These are phyloP conservation scores for Popillia japonica DNA, from an alignment of 1,140 invertebrate species.

Conservation along the genomic window DNA sequence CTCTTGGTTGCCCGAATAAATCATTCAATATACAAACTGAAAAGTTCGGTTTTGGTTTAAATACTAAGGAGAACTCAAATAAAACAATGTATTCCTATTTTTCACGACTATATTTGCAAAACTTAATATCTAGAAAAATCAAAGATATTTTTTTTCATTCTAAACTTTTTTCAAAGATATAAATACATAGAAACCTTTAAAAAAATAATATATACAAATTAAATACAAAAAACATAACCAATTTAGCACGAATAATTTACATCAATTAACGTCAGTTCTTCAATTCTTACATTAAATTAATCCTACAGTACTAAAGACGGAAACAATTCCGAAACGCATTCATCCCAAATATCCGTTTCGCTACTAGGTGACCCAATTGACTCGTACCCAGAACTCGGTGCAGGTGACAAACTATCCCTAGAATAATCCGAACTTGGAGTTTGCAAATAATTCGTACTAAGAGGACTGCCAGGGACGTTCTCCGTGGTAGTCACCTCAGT, in stretches of 20 bases:
- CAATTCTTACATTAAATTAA: not conserved
- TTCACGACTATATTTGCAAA: conserved; percentile 31
- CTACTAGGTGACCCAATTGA: conserved; percentile 56
- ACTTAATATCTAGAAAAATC: conserved; percentile 20
- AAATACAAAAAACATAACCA: not conserved
- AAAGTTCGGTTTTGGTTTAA: too few species aligned
- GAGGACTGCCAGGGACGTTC: not conserved
- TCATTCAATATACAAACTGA: too few species aligned
- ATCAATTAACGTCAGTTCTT: not conserved
- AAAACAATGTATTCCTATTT: not conserved
- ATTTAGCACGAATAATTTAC: not conserved
- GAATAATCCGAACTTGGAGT: conserved; percentile 2
- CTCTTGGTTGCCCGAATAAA: too few species aligned
- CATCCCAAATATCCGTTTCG: conserved; percentile 53
- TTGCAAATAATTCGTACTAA: conserved; percentile 13
- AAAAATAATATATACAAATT: not conserved
- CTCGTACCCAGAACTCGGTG: conserved; percentile 56
- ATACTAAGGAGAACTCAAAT: too few species aligned
- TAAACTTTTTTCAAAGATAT: not conserved
- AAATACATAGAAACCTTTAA: not conserved
- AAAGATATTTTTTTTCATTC: not conserved
- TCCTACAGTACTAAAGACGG: conserved; percentile 53
- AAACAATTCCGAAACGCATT: conserved; percentile 57
- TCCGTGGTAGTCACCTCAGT: conserved; percentile 50
- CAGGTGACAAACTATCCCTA: conserved; percentile 25